Evolutionary conservation across 2,113 vertebrate species (phyloP).

Genomic region (Panthera tigris): DNA sequence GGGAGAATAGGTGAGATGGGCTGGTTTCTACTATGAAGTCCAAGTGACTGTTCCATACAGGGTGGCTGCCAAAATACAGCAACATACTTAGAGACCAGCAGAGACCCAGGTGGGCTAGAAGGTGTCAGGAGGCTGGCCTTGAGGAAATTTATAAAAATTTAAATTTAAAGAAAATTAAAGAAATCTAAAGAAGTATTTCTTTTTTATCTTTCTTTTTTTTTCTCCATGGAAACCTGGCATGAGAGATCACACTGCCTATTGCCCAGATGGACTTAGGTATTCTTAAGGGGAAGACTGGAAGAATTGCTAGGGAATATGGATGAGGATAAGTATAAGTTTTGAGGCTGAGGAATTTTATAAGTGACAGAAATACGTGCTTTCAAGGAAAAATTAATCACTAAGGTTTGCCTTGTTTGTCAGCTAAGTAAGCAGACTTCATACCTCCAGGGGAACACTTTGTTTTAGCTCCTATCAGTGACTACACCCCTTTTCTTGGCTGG

Average conservation of each 20-base stretch:
- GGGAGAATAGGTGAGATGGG: conserved; percentile 89
- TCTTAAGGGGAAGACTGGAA: not conserved
- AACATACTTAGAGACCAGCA: not conserved
- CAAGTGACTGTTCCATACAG: not conserved
- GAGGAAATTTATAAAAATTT: not conserved
- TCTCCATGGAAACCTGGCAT: not conserved
- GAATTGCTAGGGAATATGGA: not conserved
- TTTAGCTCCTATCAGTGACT: not conserved
- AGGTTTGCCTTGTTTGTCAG: not conserved
- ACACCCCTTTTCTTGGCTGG: not conserved
- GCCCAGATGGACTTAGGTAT: not conserved
- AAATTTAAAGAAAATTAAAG: not conserved
- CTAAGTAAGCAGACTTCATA: not conserved
- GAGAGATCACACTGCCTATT: not conserved
- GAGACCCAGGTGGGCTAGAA: conserved; percentile 20
- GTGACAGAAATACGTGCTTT: conserved; percentile 13
- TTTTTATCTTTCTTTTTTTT: not conserved
- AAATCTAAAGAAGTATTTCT: not conserved
- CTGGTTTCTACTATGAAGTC: not conserved
- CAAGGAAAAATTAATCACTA: not conserved
- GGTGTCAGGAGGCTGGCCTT: not conserved
- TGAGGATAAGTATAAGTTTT: not conserved
- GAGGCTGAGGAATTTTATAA: not conserved
- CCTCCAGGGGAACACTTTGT: not conserved
- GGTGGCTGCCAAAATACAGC: not conserved